Evolutionary conservation across 2,888 invertebrate species (phyloP), one percentile per base, ranked within the genome.

Genomic region (Lasius fuliginosus): DNA sequence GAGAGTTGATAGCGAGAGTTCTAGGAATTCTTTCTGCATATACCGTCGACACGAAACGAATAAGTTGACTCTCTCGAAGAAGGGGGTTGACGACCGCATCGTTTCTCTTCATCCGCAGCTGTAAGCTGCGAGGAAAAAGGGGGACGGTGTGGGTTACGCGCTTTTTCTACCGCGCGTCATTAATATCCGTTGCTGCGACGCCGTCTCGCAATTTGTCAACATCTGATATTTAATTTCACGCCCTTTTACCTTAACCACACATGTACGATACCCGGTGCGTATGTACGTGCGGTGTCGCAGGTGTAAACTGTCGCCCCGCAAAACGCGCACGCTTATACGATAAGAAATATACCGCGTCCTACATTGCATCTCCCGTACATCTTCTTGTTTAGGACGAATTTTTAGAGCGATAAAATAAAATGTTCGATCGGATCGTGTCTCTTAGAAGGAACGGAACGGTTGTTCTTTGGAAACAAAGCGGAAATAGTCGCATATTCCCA

Each of bases 171-270:
- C 88, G 92, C 89, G 90, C 89, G 93, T 94, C 95, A 94, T 95
- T 95, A 95, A 95, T 95, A 95, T 95, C 94, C 94, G 94, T 94
- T 95, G 93, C 92, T 90, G 93, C 92, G 94, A 94, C 94, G 94
- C 94, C 94, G 93, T 91, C 93, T 92, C 90, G 93, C 94, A 94
- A 95, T 95, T 95, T 95, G 95, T 95, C 95, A 95, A 94, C 95
- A 94, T 94, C 94, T 93, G 93, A 94, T 94, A 94, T 94, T 94
- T 95, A 94, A 94, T 95, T 94, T 94, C 92, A 92, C 93, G 92
- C 93, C 91, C 92, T 93, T 93, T 93, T 92, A 92, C 92, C 89
- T 87, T 90, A 88, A 86, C 86, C 60, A 49, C 58, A 79, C 58
- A 79, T 77, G 77, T 82, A 76, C 82, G 76, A n/a, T 53, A 27